Percentiles rank a stretch among this genome's conserved stretches.
Conservation (phyloP, 2,888 invertebrate species). For the Protodeltote pygarga region DNA sequence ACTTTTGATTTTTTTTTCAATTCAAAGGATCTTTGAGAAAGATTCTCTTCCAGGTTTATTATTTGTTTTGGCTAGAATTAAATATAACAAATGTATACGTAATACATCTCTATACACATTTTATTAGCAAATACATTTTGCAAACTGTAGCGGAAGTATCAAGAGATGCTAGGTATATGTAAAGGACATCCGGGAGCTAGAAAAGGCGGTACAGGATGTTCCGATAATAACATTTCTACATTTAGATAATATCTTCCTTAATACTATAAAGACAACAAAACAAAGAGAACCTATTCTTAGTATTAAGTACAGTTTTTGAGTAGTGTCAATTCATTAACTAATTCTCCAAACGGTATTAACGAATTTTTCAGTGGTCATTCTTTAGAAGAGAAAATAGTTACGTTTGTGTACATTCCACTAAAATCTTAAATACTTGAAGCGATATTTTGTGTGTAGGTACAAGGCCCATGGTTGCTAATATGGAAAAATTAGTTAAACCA, state of each 20-base stretch:
- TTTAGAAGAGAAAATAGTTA: no score
- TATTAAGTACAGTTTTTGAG: constrained; percentile 6
- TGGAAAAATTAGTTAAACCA: no score
- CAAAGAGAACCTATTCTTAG: constrained; percentile 17
- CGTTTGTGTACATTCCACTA: no score
- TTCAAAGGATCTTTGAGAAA: no score
- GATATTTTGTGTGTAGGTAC: no score
- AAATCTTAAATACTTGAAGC: no score
- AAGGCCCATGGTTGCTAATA: no score
- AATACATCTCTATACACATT: constrained; percentile 4
- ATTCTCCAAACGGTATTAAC: no score
- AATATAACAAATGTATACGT: background rate
- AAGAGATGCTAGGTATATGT: constrained; percentile 18
- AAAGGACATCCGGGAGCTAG: constrained; percentile 18
- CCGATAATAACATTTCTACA: constrained; percentile 27
- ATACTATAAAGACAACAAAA: constrained; percentile 33
- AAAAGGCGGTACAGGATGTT: constrained; percentile 17
- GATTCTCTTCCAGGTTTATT: no score
- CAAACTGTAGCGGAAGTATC: constrained; percentile 13
- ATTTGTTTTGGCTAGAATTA: background rate
- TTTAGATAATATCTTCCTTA: constrained; percentile 22
- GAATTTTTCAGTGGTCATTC: no score
- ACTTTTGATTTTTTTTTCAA: no score
- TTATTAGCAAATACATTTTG: constrained; percentile 29
- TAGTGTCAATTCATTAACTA: no score